Base-by-base conservation (phyloP, 2,797 vertebrate species). In the Coendou prehensilis region DNA sequence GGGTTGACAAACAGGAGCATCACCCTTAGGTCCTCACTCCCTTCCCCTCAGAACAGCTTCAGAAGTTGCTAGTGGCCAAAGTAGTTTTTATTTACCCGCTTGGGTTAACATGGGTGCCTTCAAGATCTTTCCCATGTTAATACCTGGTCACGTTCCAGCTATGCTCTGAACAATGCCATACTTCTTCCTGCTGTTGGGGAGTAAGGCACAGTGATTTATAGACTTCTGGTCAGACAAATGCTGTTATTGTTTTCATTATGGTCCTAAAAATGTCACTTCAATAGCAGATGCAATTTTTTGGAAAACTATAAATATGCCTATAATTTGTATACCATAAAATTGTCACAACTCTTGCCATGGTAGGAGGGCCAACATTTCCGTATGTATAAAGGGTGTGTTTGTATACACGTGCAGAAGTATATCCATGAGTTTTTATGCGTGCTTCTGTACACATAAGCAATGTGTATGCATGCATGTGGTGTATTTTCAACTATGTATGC, bases 301-400 rank as follows among this genome's bases (percentile, higher is more conserved):
- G 97, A 97, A 98, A 98, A 98, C 98, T 98, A 99, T 98, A 99
- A 98, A 99, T 99, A 98, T 98, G 98, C 97, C 98, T 99, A 96
- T 98, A 98, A 98, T 99, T 96, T 97, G 87, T 97, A 63, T 97
- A 93, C 98, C 94, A 30, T 73, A 96, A 97, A 97, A 91, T 88
- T 89, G 85, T 73, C 96, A 79, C 90, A 71, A 88, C 75, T 79
- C 0, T 64, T 82, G 69, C 97, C 67, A 85, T 96, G 90, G 97
- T 98, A 97, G 97, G 96, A 97, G 91, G 92, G 97, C 84, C 9
- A 86, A 22, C 0, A 2, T 47, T 10, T 64, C 28, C 50, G 15
- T 73, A 15, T 87, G 23, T 30, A 8, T 56, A 50, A 92, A 84
- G 33, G 28, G 20, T 17, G 10, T 56, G 10, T 50, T 8, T 22